These are phyloP conservation scores for Microchirus variegatus DNA, from an alignment of 2,797 vertebrate species.

Conservation along the genomic window DNA sequence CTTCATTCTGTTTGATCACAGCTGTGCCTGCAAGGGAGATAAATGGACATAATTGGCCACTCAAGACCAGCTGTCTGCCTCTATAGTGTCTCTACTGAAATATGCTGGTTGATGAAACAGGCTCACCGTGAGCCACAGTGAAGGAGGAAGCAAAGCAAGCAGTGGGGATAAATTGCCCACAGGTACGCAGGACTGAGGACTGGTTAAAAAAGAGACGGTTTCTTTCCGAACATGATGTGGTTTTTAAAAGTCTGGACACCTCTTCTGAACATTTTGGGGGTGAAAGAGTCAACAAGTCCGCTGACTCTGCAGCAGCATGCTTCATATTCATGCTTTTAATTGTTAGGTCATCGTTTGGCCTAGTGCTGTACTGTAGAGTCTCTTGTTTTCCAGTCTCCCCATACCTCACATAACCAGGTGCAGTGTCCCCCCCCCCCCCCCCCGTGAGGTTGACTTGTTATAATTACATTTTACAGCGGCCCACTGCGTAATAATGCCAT, in stretches of 20 bases:
- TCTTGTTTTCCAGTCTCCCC: conserved; percentile 7
- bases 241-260: no score
- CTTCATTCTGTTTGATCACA: conserved; percentile 79
- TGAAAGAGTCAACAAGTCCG: conserved; percentile 1
- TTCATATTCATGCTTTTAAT: background rate
- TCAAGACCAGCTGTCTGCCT: conserved; percentile 78
- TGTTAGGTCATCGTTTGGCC: background rate
- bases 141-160: conserved; percentile 12
- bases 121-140: conserved; percentile 31
- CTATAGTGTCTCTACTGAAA: conserved; percentile 69
- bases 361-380: no score
- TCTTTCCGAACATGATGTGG: no score
- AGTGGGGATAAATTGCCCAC: conserved; percentile 38
- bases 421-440: background rate
- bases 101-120: conserved; percentile 65
- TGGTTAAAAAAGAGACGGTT: conserved; percentile 18
- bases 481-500: conserved; percentile 17
- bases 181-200: conserved; percentile 33
- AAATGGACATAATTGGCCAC: conserved; percentile 82
- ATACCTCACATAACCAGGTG: conserved; percentile 7
- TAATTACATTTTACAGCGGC: conserved; percentile 1
- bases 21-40: conserved; percentile 78
- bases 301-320: background rate
- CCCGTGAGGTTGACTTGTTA: conserved; percentile 1
- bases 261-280: no score